Conservation (phyloP, 2,888 invertebrate species). For the Cacoxenus indagator region DNA sequence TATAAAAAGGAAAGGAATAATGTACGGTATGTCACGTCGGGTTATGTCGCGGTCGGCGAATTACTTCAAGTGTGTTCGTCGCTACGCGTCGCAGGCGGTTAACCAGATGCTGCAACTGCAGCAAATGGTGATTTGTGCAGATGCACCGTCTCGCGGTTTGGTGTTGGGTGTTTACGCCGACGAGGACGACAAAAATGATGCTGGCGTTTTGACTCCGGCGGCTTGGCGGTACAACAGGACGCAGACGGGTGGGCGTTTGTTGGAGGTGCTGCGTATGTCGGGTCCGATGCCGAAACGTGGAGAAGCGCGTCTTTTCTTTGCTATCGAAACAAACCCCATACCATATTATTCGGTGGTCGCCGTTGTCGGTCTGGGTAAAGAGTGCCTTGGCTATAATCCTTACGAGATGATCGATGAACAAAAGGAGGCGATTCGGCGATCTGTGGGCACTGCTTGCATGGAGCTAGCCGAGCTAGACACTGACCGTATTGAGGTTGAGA, state of each 20-base stretch:
- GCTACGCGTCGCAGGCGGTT: constrained; percentile 49
- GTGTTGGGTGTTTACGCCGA: constrained; percentile 77
- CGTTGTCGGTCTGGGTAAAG: constrained; percentile 80
- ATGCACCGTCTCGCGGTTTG: constrained; percentile 71
- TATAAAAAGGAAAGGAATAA: constrained; percentile 26
- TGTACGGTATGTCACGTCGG: constrained; percentile 52
- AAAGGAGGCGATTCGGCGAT: constrained; percentile 80
- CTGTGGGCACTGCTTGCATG: constrained; percentile 75
- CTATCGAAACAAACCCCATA: constrained; percentile 72
- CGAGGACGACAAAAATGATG: constrained; percentile 72
- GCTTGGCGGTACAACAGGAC: constrained; percentile 74
- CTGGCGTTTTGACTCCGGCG: constrained; percentile 75
- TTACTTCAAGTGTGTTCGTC: background rate
- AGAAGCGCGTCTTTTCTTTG: constrained; percentile 76
- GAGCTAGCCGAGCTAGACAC: constrained; percentile 73
- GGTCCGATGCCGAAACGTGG: constrained; percentile 72
- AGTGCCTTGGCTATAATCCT: constrained; percentile 76
- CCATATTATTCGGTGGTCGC: constrained; percentile 76
- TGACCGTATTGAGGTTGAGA: constrained; percentile 78
- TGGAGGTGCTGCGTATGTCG: constrained; percentile 72
- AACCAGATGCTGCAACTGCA: constrained; percentile 56
- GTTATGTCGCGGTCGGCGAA: constrained; percentile 29
- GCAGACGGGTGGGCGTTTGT: constrained; percentile 72
- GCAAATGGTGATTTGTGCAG: constrained; percentile 61
- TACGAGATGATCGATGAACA: constrained; percentile 80